Conservation (phyloP, 2,113 vertebrate genomes). For the Scytalopus superciliaris region DNA sequence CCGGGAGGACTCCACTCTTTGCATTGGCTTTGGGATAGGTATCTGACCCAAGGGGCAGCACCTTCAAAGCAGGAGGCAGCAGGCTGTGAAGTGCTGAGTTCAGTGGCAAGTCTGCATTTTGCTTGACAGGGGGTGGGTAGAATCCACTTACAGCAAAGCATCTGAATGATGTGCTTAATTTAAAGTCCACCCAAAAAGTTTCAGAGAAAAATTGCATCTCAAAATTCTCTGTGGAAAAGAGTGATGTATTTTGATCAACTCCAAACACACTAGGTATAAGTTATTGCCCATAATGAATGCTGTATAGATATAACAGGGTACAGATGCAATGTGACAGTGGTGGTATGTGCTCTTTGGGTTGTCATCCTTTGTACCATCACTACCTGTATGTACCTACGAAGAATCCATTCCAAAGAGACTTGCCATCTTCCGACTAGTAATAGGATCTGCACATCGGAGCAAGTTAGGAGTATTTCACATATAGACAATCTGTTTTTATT, state of each 20-base stretch:
- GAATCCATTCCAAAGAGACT: background rate
- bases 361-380: background rate
- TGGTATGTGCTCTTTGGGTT: background rate
- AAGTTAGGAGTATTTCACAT: constrained; percentile 29
- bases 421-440: background rate
- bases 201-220: background rate
- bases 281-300: background rate
- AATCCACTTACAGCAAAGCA: background rate
- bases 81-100: background rate
- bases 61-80: background rate
- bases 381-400: background rate
- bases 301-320: background rate
- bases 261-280: background rate
- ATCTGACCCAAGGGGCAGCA: background rate
- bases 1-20: background rate
- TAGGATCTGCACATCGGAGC: background rate
- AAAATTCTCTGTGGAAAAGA: background rate
- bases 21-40: background rate
- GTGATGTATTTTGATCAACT: background rate
- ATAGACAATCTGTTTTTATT: constrained; percentile 53
- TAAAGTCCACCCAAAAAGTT: background rate
- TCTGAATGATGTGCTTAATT: background rate
- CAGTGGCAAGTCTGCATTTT: background rate
- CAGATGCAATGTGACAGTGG: background rate
- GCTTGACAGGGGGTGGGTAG: background rate